Evolutionary conservation across 2,797 vertebrate species (phyloP), one percentile per base, ranked within the genome.

Genomic region (Argentina silus): DNA sequence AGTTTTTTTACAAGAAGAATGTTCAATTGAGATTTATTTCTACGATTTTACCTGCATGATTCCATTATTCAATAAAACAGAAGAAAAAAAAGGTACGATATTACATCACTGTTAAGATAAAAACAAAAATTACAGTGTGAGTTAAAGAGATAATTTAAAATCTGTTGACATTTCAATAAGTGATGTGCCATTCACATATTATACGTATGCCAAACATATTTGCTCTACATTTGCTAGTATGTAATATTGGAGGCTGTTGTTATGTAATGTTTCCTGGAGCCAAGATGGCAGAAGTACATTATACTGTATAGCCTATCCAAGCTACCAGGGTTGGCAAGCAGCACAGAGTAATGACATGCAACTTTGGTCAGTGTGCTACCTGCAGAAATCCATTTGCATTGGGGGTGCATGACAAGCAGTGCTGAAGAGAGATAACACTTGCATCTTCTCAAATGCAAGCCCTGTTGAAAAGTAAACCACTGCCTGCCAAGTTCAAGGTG

Each of bases 381-480:
- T 86, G 83, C 69, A 87, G 79, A 87, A 86, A 90, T 77, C 70
- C 80, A 83, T 88, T 90, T 86, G 79, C 73, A 75, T 73, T 6
- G 72, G 44, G 21, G 44, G 12, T 64, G 72, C 63, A 69, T 53
- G 60, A 80, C 67, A 81, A 83, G 81, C 70, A 15, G 78, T 76
- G 85, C 55, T 73, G 72, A 67, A 67, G 51, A 78, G 75, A 81
- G 85, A 90, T 88, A 88, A 83, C 21, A 0, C 84, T 36, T 73
- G n/a, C 80, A 73, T 88, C 83, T 82, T 84, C 88, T 80, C 78
- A 83, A 74, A 73, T 14, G 44, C 63, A 44, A 73, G 65, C 56
- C 65, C 60, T 1, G 15, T 59, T 76, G 74, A 70, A 72, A 61
- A 76, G 70, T 70, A 65, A 70, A 53, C 64, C 0, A 1, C 23